These are phyloP conservation scores for Rhyacophila evoluta DNA, from an alignment of 2,888 invertebrate genomes.

Conservation along the genomic window DNA sequence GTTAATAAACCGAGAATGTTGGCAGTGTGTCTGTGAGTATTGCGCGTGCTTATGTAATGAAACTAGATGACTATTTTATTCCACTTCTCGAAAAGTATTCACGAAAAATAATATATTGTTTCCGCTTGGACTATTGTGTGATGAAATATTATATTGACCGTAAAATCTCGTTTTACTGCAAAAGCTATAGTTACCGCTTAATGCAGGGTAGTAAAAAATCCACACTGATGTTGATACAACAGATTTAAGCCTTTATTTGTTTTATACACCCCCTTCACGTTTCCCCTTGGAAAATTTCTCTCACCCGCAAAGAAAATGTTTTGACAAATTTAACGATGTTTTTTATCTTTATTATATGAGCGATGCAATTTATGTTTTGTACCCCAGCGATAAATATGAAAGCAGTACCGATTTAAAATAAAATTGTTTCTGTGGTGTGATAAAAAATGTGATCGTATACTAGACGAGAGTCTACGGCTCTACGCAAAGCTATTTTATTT, in stretches of 20 bases:
- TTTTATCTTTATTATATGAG: conserved; percentile 21
- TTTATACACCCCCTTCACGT: background rate
- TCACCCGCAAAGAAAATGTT: conserved; percentile 3
- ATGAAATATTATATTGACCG: conserved; percentile 54
- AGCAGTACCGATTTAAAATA: conserved; percentile 8
- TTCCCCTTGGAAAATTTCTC: background rate
- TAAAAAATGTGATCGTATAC: background rate
- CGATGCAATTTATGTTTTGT: conserved; percentile 15
- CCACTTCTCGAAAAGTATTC: conserved; percentile 16
- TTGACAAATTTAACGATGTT: conserved; percentile 17
- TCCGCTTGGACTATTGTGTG: conserved; percentile 33
- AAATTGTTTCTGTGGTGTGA: conserved; percentile 10
- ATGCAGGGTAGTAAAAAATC: conserved; percentile 40
- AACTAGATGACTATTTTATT: conserved; percentile 34
- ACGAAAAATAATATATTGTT: conserved; percentile 29
- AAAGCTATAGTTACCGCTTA: conserved; percentile 40
- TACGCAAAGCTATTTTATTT: too few relatives aligned
- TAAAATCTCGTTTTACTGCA: conserved; percentile 47
- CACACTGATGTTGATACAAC: conserved; percentile 39
- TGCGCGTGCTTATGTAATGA: too few relatives aligned
- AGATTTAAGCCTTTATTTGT: conserved; percentile 42
- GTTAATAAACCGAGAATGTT: too few relatives aligned
- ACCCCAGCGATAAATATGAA: background rate
- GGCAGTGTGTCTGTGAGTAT: too few relatives aligned
- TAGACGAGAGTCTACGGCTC: too few relatives aligned